phyloP scores from a whole-genome alignment of 2,888 invertebrate genomes.

The Nomada lathburiana region DNA sequence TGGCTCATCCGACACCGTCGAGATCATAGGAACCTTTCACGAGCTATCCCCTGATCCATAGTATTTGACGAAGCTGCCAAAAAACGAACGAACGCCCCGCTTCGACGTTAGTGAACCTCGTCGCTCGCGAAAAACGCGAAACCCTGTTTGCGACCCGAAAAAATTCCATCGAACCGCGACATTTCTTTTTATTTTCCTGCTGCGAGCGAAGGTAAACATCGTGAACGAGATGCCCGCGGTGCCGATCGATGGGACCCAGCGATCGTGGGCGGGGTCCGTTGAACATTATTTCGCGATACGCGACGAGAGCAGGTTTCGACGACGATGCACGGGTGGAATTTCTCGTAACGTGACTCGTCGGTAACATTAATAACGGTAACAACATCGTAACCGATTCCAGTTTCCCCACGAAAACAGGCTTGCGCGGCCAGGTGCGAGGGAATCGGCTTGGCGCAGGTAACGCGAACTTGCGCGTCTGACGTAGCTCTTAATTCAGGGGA shows the following conservation, averaged over 20 bases:
- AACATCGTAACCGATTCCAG: conserved; percentile 60
- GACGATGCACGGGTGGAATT: conserved; percentile 53
- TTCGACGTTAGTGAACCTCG: not conserved
- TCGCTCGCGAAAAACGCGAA: not conserved
- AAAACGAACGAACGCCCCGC: no score
- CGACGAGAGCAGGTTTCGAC: conserved; percentile 59
- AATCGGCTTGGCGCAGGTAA: conserved; percentile 3
- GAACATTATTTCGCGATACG: conserved; percentile 64
- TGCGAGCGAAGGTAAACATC: conserved; percentile 14
- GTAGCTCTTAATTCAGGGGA: conserved; percentile 10
- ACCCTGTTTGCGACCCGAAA: not conserved
- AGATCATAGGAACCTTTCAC: no score
- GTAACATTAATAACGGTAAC: conserved; percentile 69
- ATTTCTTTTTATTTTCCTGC: not conserved
- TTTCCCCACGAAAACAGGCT: conserved; percentile 51
- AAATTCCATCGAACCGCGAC: not conserved
- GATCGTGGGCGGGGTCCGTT: conserved; percentile 63
- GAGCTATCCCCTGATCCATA: no score
- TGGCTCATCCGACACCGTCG: no score
- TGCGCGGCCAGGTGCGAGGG: conserved; percentile 2
- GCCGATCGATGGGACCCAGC: conserved; percentile 61
- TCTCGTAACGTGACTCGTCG: conserved; percentile 61
- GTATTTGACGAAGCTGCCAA: not conserved
- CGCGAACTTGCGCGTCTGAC: not conserved
- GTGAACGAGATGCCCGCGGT: not conserved